Conservation (phyloP, 2,888 invertebrate genomes). For the Mantis religiosa region DNA sequence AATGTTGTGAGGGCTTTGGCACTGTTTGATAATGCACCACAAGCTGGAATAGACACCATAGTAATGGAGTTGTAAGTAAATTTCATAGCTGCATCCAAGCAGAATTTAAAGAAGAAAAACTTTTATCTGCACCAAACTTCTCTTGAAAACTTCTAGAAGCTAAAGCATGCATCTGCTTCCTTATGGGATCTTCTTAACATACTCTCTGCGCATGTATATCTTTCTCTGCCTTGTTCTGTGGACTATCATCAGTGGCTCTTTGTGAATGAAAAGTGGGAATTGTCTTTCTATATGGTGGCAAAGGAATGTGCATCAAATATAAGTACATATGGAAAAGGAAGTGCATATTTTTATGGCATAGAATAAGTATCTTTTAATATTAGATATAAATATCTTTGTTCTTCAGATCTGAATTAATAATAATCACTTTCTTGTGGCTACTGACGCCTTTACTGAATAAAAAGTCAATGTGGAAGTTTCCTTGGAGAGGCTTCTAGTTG, state of each 20-base stretch:
- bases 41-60: slow-evolving; percentile 66
- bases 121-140: neutral
- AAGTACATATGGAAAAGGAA: neutral
- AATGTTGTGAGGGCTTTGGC: slow-evolving; percentile 70
- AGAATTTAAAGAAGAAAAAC: neutral
- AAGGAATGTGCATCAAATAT: neutral
- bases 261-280: neutral
- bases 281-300: neutral
- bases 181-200: neutral
- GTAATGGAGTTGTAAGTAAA: slow-evolving; percentile 67
- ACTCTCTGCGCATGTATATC: neutral
- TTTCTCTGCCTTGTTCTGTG: neutral
- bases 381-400: no score
- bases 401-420: no score
- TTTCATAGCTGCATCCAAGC: neutral
- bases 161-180: neutral
- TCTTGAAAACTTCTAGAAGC: neutral
- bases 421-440: no score
- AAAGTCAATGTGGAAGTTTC: no score
- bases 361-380: no score
- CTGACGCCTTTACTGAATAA: no score
- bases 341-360: no score
- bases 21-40: slow-evolving; percentile 69
- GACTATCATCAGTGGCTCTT: neutral
- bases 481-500: no score